Percentiles rank a stretch among this genome's conserved stretches.
Evolutionary conservation across 2,888 invertebrate species (phyloP).

Genomic region (Aplocera efformata): DNA sequence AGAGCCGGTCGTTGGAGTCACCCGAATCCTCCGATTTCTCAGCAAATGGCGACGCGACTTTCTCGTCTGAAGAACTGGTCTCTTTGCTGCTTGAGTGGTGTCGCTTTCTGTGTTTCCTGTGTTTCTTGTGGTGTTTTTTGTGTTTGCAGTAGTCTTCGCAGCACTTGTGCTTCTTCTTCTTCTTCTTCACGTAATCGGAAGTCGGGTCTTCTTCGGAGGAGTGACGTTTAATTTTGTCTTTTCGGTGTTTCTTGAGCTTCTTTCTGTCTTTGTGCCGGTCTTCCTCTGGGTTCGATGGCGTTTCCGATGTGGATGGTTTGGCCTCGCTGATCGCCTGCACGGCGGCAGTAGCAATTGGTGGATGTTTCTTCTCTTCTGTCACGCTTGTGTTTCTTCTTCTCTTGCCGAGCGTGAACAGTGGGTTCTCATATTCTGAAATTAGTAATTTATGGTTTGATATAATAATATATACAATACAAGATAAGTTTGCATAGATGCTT

Average conservation of each 20-base stretch:
- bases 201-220: slow-evolving; percentile 67
- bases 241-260: slow-evolving; percentile 84
- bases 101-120: slow-evolving; percentile 88
- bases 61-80: slow-evolving; percentile 73
- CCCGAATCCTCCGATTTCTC: slow-evolving; percentile 72
- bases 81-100: slow-evolving; percentile 80
- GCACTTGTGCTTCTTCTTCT: slow-evolving; percentile 85
- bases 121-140: slow-evolving; percentile 88
- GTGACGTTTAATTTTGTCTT: slow-evolving; percentile 80
- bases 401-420: slow-evolving; percentile 87
- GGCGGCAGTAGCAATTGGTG: slow-evolving; percentile 31
- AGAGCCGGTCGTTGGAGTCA: slow-evolving; percentile 59
- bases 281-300: slow-evolving; percentile 41
- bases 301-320: slow-evolving; percentile 38
- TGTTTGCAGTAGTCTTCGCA: slow-evolving; percentile 86
- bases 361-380: slow-evolving; percentile 79
- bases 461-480: no score
- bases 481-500: no score
- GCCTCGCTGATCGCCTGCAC: slow-evolving; percentile 34
- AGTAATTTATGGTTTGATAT: no score
- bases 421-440: slow-evolving; percentile 90
- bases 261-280: slow-evolving; percentile 82
- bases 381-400: slow-evolving; percentile 86
- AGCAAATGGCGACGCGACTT: slow-evolving; percentile 59
- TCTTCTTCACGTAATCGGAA: slow-evolving; percentile 80